These are phyloP conservation scores for Harpalus rubripes DNA, from an alignment of 2,888 invertebrate species.

Conservation along the genomic window DNA sequence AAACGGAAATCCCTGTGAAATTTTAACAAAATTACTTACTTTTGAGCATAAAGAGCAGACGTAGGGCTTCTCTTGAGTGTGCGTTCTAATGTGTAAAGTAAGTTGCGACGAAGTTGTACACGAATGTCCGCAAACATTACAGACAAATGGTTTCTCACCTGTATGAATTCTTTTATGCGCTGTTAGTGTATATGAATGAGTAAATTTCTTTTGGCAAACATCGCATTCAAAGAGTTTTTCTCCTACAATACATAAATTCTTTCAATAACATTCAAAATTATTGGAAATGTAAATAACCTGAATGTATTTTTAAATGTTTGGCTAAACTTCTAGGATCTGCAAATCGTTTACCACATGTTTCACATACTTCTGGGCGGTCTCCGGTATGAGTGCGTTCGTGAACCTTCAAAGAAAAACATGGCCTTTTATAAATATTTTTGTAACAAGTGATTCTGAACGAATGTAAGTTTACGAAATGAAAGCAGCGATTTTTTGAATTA, in stretches of 20 bases:
- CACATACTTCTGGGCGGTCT: constrained; percentile 71
- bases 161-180: constrained; percentile 72
- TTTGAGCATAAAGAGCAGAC: constrained; percentile 72
- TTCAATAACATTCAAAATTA: not conserved
- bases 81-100: constrained; percentile 71
- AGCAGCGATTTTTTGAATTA: too few relatives aligned
- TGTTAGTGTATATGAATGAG: constrained; percentile 72
- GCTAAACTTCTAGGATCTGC: constrained; percentile 71
- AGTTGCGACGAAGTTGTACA: constrained; percentile 72
- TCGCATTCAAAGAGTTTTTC: constrained; percentile 68
- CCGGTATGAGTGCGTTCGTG: constrained; percentile 72
- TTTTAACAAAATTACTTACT: constrained; percentile 65
- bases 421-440: too few relatives aligned
- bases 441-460: too few relatives aligned
- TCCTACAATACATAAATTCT: not conserved
- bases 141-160: constrained; percentile 72
- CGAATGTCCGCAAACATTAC: constrained; percentile 71
- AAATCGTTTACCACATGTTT: constrained; percentile 71
- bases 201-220: constrained; percentile 71
- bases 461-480: too few relatives aligned
- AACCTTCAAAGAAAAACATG: constrained; percentile 68
- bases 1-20: too few relatives aligned
- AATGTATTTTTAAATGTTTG: constrained; percentile 72
- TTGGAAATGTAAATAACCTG: constrained; percentile 68
- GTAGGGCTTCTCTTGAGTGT: constrained; percentile 72